Evolutionary conservation across 2,113 vertebrate genomes (phyloP), one percentile per base, ranked within the genome.

Genomic region (Phoenicopterus ruber): DNA sequence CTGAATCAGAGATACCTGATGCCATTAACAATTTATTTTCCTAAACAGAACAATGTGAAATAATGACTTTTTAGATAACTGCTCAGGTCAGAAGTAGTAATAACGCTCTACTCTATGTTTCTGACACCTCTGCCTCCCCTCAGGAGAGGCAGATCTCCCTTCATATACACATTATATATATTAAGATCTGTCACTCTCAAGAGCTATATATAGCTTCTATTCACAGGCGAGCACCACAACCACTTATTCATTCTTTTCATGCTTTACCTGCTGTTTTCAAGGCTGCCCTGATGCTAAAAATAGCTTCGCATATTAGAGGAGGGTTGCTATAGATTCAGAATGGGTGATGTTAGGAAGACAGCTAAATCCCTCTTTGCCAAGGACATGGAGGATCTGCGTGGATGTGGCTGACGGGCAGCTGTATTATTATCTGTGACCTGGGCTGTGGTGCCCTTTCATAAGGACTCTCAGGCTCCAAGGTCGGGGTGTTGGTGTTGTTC

Each of bases 261-360:
- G 93, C 95, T 89, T 94, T 96, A 96, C 95, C 96, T 97, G 94
- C 93, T 94, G 94, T 72, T 90, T 95, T 95, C 93, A 96, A 96
- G 94, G 91, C 95, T 94, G 92, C 83, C 80, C 91, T 89, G 77
- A 61, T 92, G 89, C 95, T 94, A 97, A 94, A 96, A 96, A 96
- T 97, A 96, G 88, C 86, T 91, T 59, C 0, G 0, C 63, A 38
- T 95, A 91, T 93, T 94, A 94, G 58, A 91, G 77, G 34, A 97
- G 50, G 80, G 94, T 97, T 94, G 94, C 97, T 94, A 96, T 90
- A 96, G 94, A 91, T 96, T 95, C 95, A 52, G 87, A 90, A 87
- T 65, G 63, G 55, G 67, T 70, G 89, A 91, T 85, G 86, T 91
- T 91, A 71, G 58, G 67, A 69, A 95, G 83, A 40, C 49, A 77